These are phyloP conservation scores for Tetragonisca angustula DNA, from an alignment of 2,888 invertebrate species.

Conservation along the genomic window DNA sequence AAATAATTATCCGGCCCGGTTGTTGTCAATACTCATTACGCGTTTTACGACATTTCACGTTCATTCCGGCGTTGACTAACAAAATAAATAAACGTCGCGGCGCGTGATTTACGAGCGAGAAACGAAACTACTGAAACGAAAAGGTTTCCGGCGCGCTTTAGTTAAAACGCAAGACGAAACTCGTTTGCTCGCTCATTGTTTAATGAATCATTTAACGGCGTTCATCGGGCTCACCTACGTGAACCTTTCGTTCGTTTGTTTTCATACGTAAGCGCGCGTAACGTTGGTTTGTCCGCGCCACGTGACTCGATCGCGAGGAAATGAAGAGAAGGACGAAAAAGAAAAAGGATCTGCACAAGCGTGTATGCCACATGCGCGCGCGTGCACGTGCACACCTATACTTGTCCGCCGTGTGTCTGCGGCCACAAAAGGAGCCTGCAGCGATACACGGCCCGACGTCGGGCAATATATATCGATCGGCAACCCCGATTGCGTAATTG, in stretches of 20 bases:
- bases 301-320: not conserved
- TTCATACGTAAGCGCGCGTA: conserved; percentile 24
- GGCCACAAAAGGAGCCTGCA: conserved; percentile 22
- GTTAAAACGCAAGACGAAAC: not conserved
- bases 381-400: not conserved
- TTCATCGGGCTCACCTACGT: conserved; percentile 24
- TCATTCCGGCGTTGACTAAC: conserved; percentile 14
- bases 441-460: conserved; percentile 34
- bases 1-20: not conserved
- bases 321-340: not conserved
- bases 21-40: conserved; percentile 10
- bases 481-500: conserved; percentile 75
- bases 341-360: not conserved
- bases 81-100: conserved; percentile 41
- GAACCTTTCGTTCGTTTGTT: conserved; percentile 16
- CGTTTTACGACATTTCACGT: conserved; percentile 22
- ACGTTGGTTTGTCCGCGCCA: not conserved
- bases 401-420: too few relatives aligned
- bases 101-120: conserved; percentile 41
- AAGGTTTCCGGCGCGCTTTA: not conserved
- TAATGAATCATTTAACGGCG: conserved; percentile 43
- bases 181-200: conserved; percentile 17
- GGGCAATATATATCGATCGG: conserved; percentile 66
- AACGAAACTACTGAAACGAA: conserved; percentile 12
- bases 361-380: too few relatives aligned